These are phyloP conservation scores for Poecilobothrus nobilitatus DNA, from an alignment of 2,888 invertebrate species.

Conservation along the genomic window DNA sequence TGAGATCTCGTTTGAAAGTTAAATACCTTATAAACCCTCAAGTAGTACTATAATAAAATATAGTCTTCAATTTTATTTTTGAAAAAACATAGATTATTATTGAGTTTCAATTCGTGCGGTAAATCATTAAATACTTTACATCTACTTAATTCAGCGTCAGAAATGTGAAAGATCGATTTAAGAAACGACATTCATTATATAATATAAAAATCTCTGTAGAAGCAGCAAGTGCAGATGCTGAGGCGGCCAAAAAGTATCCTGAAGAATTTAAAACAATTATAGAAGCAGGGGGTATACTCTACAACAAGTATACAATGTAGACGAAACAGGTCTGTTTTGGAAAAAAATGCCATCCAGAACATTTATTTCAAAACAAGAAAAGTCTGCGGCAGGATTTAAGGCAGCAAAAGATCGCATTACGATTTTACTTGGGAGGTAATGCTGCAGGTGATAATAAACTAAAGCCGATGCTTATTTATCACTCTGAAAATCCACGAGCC, in stretches of 20 bases:
- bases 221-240: constrained; percentile 1
- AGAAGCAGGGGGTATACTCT: neutral
- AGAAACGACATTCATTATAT: constrained; percentile 7
- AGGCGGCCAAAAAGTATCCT: neutral
- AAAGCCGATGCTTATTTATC: neutral
- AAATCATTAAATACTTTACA: too few species aligned
- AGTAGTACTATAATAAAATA: too few species aligned
- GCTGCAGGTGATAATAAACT: neutral
- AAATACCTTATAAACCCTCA: too few species aligned
- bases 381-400: neutral
- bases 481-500: neutral
- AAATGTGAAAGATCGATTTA: too few species aligned
- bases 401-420: constrained; percentile 5
- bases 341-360: neutral
- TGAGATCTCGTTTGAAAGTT: too few species aligned
- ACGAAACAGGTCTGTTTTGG: neutral
- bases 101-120: too few species aligned
- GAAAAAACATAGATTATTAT: too few species aligned
- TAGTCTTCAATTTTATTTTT: too few species aligned
- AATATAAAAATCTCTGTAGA: neutral
- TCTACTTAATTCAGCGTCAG: too few species aligned
- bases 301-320: neutral
- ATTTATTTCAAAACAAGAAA: neutral
- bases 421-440: constrained; percentile 3
- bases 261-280: neutral